Percentiles rank a stretch among this genome's conserved stretches.
Evolutionary conservation across 2,888 invertebrate species (phyloP).

Genomic region (Eupithecia centaureata): DNA sequence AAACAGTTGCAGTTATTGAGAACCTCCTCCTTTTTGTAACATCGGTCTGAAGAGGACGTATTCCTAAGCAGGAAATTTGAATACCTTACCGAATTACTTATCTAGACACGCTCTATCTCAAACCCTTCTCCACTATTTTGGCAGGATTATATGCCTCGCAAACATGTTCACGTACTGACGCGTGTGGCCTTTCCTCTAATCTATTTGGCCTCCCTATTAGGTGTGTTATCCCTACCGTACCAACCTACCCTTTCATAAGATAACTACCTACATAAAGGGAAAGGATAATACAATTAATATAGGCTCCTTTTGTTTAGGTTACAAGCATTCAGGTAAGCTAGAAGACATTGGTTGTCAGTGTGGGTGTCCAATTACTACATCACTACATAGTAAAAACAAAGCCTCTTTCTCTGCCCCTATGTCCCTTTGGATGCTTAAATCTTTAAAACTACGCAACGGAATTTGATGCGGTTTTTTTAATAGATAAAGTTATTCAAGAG

Average conservation of each 20-base stretch:
- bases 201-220: not conserved
- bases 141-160: not conserved
- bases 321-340: not conserved
- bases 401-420: too few relatives aligned
- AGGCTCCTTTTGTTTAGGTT: not conserved
- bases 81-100: not conserved
- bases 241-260: not conserved
- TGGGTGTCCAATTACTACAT: slow-evolving; percentile 1
- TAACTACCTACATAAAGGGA: not conserved
- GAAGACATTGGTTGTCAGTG: not conserved
- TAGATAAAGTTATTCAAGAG: too few relatives aligned
- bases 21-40: too few relatives aligned
- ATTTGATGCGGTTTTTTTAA: too few relatives aligned
- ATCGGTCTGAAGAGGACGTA: not conserved
- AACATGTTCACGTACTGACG: not conserved
- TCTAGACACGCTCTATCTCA: not conserved
- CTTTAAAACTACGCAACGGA: too few relatives aligned
- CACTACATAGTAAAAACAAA: too few relatives aligned
- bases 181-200: not conserved
- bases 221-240: not conserved
- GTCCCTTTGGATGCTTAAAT: too few relatives aligned
- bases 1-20: not conserved
- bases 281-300: not conserved
- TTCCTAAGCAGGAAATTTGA: not conserved
- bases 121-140: slow-evolving; percentile 1